Evolutionary conservation across 2,797 vertebrate species (phyloP).

Genomic region (Cephalopachus bancanus): DNA sequence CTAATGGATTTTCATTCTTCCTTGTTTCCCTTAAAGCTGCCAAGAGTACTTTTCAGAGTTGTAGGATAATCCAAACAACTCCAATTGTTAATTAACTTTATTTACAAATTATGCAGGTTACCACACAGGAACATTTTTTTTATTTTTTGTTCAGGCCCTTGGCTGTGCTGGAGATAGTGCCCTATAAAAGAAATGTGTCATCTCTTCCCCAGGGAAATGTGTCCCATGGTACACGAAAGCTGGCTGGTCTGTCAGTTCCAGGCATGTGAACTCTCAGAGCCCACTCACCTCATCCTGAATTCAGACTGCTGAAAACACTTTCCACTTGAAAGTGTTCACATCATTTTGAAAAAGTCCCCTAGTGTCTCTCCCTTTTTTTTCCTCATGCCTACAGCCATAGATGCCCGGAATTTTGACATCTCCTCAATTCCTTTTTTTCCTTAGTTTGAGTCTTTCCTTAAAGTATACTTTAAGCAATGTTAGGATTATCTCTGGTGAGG

Average conservation of each 20-base stretch:
- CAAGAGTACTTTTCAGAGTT: background rate
- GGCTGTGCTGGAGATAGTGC: background rate
- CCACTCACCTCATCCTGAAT: background rate
- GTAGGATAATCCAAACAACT: background rate
- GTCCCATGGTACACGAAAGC: background rate
- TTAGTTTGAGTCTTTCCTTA: conserved; percentile 57
- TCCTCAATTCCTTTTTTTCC: background rate
- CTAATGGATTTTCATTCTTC: conserved; percentile 31
- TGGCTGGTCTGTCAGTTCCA: background rate
- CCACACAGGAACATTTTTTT: background rate
- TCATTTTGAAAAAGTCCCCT: conserved; percentile 34
- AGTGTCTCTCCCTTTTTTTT: background rate
- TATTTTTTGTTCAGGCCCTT: conserved; percentile 39
- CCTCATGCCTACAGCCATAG: background rate
- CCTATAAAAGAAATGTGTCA: background rate
- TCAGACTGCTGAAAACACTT: background rate
- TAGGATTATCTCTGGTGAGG: conserved; percentile 44
- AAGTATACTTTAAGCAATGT: conserved; percentile 1
- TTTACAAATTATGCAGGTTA: background rate
- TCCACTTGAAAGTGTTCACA: conserved; percentile 8
- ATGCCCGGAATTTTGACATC: conserved; percentile 20
- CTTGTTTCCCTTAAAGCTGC: background rate
- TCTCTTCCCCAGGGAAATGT: conserved; percentile 35
- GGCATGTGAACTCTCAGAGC: background rate
- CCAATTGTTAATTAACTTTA: background rate